Evolutionary conservation across 37 sponge, comb jelly and placozoan genomes (phyloP).

Genomic region (Chondrosia reniformis): DNA sequence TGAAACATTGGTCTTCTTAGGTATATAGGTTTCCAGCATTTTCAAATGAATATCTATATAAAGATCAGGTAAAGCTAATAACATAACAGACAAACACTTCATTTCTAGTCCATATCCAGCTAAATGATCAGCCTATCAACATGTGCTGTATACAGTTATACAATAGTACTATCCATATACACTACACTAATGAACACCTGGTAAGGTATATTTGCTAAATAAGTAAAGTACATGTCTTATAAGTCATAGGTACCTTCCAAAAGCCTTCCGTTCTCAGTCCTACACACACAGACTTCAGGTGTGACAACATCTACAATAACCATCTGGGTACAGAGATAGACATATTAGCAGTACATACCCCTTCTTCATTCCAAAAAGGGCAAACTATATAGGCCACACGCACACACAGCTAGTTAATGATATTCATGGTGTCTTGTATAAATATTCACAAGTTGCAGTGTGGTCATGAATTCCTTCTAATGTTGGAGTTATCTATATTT

Average conservation of each 20-base stretch:
- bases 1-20: conserved; percentile 12
- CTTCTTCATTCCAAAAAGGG: background rate
- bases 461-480: no score
- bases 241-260: conserved; percentile 73
- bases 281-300: conserved; percentile 71
- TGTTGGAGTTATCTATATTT: no score
- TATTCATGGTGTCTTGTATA: conserved; percentile 12
- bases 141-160: no score
- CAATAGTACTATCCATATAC: no score
- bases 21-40: conserved; percentile 83
- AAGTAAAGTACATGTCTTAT: no score
- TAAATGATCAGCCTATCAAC: no score
- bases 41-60: conserved; percentile 42
- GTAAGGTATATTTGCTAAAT: no score
- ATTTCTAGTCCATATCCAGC: no score
- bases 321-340: conserved; percentile 36
- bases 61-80: background rate
- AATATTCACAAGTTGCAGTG: background rate
- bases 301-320: conserved; percentile 79
- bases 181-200: no score
- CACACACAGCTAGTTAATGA: background rate
- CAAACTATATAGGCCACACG: conserved; percentile 6
- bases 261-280: conserved; percentile 61
- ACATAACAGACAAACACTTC: background rate
- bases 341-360: background rate